Conservation (phyloP, 2,113 vertebrate genomes). For the Poeciliopsis retropinna region DNA sequence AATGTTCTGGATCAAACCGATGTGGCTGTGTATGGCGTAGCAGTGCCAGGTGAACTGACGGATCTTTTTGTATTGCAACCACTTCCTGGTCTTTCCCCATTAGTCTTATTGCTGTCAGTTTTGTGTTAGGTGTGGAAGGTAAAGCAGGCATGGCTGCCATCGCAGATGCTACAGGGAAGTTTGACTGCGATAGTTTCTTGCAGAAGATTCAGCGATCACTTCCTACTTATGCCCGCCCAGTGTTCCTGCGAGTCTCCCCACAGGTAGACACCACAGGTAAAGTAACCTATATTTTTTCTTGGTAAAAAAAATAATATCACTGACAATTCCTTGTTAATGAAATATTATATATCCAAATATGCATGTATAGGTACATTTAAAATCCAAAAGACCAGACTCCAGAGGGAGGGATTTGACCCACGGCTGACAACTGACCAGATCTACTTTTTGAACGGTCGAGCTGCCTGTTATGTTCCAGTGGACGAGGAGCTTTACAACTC, state of each 20-base stretch:
- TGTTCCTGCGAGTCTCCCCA: conserved; percentile 90
- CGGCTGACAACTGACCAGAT: conserved; percentile 84
- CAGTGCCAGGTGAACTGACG: conserved; percentile 81
- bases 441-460: conserved; percentile 86
- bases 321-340: background rate
- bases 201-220: conserved; percentile 83
- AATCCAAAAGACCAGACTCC: conserved; percentile 92
- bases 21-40: conserved; percentile 88
- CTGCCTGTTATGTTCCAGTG: conserved; percentile 81
- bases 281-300: background rate
- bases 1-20: conserved; percentile 85
- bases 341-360: background rate
- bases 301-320: background rate
- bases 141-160: conserved; percentile 94
- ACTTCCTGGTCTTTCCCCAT: background rate
- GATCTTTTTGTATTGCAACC: background rate
- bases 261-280: conserved; percentile 90
- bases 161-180: conserved; percentile 76
- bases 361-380: conserved; percentile 88
- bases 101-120: background rate
- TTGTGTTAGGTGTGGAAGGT: conserved; percentile 86
- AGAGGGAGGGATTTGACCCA: conserved; percentile 87
- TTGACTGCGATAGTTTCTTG: conserved; percentile 83
- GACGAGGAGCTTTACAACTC: conserved; percentile 78
- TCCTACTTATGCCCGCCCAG: conserved; percentile 88